Evolutionary conservation across 2,797 vertebrate species (phyloP).

Genomic region (Helostoma temminkii): DNA sequence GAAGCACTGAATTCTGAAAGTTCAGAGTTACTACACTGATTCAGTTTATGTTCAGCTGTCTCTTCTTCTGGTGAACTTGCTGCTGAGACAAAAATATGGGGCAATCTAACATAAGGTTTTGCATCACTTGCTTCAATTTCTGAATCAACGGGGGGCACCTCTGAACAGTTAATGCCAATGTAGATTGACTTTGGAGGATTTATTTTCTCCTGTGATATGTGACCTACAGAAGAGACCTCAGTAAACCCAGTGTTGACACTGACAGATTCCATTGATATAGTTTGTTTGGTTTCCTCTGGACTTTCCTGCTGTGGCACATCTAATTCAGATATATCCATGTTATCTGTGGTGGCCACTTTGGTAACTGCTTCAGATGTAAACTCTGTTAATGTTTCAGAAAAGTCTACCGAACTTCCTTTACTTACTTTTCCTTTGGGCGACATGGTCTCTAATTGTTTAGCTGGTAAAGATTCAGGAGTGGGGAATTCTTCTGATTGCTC

Average conservation of each 20-base stretch:
- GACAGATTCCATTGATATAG: not conserved
- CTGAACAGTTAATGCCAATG: constrained; percentile 69
- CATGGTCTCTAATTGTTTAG: constrained; percentile 19
- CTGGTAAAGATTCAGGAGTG: constrained; percentile 22
- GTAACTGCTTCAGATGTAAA: constrained; percentile 11
- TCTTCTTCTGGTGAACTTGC: constrained; percentile 83
- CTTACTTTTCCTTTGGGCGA: constrained; percentile 18
- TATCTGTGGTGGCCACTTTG: constrained; percentile 13
- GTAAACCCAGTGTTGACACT: constrained; percentile 10
- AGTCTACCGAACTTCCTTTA: constrained; percentile 66
- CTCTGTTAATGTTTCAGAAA: constrained; percentile 27
- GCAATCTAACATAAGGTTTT: constrained; percentile 74
- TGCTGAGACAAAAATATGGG: constrained; percentile 83
- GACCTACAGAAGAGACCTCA: constrained; percentile 25
- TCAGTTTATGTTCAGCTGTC: constrained; percentile 38
- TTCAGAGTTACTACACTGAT: constrained; percentile 36
- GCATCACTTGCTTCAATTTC: constrained; percentile 40
- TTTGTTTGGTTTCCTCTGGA: constrained; percentile 37
- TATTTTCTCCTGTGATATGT: constrained; percentile 24
- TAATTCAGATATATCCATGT: constrained; percentile 15
- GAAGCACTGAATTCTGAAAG: constrained; percentile 16
- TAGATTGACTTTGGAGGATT: constrained; percentile 67
- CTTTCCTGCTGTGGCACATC: constrained; percentile 39
- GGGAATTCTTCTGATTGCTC: constrained; percentile 22
- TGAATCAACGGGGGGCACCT: constrained; percentile 25